Evolutionary conservation across 2,888 invertebrate species (phyloP), one percentile per base, ranked within the genome.

Genomic region (Tetanocera ferruginea): DNA sequence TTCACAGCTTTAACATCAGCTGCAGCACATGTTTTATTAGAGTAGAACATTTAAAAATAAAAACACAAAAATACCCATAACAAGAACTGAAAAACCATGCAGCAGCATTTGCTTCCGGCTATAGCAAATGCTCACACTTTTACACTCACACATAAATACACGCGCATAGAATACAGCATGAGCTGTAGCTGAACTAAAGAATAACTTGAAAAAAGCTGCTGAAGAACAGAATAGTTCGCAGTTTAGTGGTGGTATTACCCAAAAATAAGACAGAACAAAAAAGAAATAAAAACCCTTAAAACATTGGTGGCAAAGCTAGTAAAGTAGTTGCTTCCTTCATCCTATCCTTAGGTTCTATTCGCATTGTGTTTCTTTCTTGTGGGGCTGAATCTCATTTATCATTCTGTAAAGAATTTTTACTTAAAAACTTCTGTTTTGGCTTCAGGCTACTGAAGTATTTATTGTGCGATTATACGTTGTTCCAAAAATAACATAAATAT

Each of bases 351-450:
- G 8, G 34, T 67, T 34, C 2, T 31, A 8, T n/a, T n/a, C 34
- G 62, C 37, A 14, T 34, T 66, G n/a, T 23, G 1, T 11, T 17
- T 62, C 6, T 31, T n/a, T 14, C 37, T 23, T 31, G 57, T 11
- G 31, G n/a, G 37, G 25, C 55, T 37, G 43, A 73, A 55, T 75
- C 75, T 75, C 75, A 75, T 75, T 75, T 75, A 75, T 75, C 75
- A 75, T 75, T 75, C 73, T n/a, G 66, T 55, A 31, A 75, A 75
- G 75, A 55, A 66, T 75, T 75, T 66, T 55, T 37, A 17, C 75
- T 51, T 19, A 62, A 62, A 67, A 73, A 73, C 49, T 73, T 73
- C 25, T 73, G 73, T 73, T 69, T 43, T 73, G 49, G 62, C 73
- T 73, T 60, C 43, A 25, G 57, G 73, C 66, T 28, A 52, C 37